Evolutionary conservation across 2,113 vertebrate species (phyloP).

Genomic region (Mustela nigripes): DNA sequence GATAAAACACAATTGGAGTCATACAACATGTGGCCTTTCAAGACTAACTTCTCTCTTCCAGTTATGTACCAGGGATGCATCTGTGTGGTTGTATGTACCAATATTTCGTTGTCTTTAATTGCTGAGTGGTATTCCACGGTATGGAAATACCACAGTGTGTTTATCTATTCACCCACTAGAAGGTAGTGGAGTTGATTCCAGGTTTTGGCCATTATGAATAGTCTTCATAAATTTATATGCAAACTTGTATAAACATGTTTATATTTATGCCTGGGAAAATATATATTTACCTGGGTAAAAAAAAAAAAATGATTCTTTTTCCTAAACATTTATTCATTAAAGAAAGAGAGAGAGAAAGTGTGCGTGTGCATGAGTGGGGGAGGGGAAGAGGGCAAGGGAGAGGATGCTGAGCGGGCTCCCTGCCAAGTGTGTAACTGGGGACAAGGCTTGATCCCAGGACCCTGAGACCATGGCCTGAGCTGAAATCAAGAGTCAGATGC

Average conservation of each 20-base stretch:
- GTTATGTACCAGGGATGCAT: neutral
- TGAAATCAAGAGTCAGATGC: neutral
- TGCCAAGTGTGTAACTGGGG: neutral
- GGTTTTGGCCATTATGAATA: neutral
- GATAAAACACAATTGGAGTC: neutral
- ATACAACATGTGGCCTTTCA: neutral
- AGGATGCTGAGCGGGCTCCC: neutral
- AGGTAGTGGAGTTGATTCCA: neutral
- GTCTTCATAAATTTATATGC: neutral
- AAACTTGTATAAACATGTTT: neutral
- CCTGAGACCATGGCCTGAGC: neutral
- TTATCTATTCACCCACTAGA: neutral
- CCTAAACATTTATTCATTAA: neutral
- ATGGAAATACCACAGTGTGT: too few relatives aligned
- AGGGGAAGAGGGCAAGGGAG: neutral
- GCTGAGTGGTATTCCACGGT: fast-evolving
- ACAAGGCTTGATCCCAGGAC: neutral
- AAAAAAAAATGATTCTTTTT: neutral
- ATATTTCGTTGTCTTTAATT: neutral
- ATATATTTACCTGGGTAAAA: neutral
- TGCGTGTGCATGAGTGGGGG: neutral
- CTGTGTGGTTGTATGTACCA: too few relatives aligned
- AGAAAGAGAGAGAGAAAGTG: neutral
- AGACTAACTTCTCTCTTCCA: neutral
- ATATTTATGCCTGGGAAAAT: neutral